Percentiles rank a stretch among this genome's conserved stretches.
Conservation (phyloP, 2,888 invertebrate species). For the Trilocha varians region DNA sequence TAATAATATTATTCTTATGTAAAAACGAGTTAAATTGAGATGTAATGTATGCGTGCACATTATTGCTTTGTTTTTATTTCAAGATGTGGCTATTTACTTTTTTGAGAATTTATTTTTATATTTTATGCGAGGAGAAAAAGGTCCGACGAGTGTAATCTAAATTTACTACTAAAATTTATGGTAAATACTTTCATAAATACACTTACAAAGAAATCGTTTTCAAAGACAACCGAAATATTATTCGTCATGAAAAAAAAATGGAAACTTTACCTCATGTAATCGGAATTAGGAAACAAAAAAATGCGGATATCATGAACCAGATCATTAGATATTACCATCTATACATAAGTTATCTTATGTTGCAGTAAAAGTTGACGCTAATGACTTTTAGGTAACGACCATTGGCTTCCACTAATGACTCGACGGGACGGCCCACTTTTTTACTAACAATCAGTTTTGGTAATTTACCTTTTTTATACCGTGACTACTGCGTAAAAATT, state of each 20-base stretch:
- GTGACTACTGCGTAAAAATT: constrained; percentile 45
- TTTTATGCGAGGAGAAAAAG: too few relatives aligned
- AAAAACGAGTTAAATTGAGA: not conserved
- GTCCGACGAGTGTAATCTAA: too few relatives aligned
- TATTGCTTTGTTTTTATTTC: too few relatives aligned
- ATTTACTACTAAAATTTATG: too few relatives aligned
- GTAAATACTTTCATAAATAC: too few relatives aligned
- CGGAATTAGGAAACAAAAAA: too few relatives aligned
- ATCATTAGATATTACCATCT: not conserved
- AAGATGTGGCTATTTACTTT: too few relatives aligned
- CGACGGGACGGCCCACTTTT: constrained; percentile 62
- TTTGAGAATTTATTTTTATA: too few relatives aligned
- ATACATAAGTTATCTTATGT: constrained; percentile 45
- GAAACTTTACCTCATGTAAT: too few relatives aligned
- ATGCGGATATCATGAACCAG: not conserved
- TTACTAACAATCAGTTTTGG: constrained; percentile 60
- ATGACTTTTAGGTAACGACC: constrained; percentile 71
- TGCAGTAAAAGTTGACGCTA: constrained; percentile 68
- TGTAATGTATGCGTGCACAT: not conserved
- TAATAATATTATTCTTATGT: constrained; percentile 32
- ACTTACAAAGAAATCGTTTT: too few relatives aligned
- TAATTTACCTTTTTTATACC: constrained; percentile 50
- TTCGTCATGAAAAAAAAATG: too few relatives aligned
- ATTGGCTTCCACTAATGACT: constrained; percentile 68
- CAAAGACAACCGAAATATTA: too few relatives aligned